Percentiles rank a stretch among this genome's conserved stretches.
phyloP scores from a whole-genome alignment of 2,888 invertebrate genomes.

The Aporophyla lueneburgensis region DNA sequence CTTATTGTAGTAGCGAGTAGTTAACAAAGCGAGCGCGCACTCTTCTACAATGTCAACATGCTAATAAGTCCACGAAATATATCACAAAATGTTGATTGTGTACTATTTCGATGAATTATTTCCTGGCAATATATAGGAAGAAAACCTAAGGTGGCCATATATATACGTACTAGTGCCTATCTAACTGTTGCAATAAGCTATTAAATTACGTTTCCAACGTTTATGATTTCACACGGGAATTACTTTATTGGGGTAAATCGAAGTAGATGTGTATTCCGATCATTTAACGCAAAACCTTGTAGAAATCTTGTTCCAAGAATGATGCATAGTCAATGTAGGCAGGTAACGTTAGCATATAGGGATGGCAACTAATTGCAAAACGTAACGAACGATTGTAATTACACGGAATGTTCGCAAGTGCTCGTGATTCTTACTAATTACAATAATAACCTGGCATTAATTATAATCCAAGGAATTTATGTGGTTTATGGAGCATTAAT shows the following conservation, averaged over 20 bases:
- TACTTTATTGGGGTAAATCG: slow-evolving; percentile 25
- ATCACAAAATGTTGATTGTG: slow-evolving; percentile 37
- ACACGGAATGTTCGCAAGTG: slow-evolving; percentile 79
- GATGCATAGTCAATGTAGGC: slow-evolving; percentile 74
- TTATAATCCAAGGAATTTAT: slow-evolving; percentile 76
- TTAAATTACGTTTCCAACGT: slow-evolving; percentile 12
- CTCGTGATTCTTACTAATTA: slow-evolving; percentile 85
- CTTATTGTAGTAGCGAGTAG: slow-evolving; percentile 36
- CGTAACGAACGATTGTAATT: slow-evolving; percentile 86
- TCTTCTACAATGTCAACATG: slow-evolving; percentile 50
- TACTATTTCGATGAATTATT: slow-evolving; percentile 35
- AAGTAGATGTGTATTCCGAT: slow-evolving; percentile 41
- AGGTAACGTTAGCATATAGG: slow-evolving; percentile 70
- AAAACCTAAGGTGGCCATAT: slow-evolving; percentile 5
- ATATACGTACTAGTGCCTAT: background rate
- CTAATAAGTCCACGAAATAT: slow-evolving; percentile 42
- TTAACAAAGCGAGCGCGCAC: slow-evolving; percentile 45
- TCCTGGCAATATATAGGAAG: slow-evolving; percentile 11
- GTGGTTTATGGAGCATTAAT: slow-evolving; percentile 73
- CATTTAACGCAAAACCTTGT: slow-evolving; percentile 56
- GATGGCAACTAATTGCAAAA: slow-evolving; percentile 85
- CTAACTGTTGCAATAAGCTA: slow-evolving; percentile 11
- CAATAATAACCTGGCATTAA: slow-evolving; percentile 87
- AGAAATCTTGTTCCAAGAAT: slow-evolving; percentile 70
- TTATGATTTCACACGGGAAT: slow-evolving; percentile 33